Conservation (phyloP, 2,797 vertebrate genomes). For the Sebastes kiyomatsui region DNA sequence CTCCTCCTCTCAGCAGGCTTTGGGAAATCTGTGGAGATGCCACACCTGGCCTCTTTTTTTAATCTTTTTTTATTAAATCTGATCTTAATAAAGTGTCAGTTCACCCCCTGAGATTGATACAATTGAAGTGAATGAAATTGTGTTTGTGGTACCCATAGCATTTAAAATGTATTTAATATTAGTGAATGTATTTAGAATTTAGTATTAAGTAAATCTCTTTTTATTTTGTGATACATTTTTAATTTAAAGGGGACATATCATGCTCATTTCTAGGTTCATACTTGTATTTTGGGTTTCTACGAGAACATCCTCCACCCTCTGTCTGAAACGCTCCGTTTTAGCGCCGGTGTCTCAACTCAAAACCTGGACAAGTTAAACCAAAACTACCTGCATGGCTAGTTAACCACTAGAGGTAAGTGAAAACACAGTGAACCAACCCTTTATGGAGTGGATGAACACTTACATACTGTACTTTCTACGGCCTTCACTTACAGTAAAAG, state of each 20-base stretch:
- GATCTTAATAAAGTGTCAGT: not conserved
- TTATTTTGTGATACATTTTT: not conserved
- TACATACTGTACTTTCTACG: not conserved
- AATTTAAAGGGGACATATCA: not conserved
- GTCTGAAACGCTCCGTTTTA: too few species aligned
- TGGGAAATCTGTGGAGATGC: not conserved
- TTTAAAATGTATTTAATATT: not conserved
- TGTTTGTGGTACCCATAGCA: not conserved
- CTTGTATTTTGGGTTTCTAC: too few species aligned
- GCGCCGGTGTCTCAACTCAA: not conserved
- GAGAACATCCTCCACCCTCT: too few species aligned
- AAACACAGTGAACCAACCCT: not conserved
- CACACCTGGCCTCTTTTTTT: not conserved
- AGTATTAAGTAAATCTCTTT: not conserved
- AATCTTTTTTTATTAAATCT: not conserved
- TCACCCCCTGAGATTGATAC: not conserved
- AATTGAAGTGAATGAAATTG: not conserved
- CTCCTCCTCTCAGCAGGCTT: not conserved
- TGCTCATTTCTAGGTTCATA: too few species aligned
- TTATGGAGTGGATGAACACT: not conserved
- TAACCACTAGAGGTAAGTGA: not conserved
- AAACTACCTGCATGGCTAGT: not conserved
- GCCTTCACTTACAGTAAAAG: slow-evolving; percentile 1
- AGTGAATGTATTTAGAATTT: not conserved
- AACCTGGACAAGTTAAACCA: not conserved